Percentiles rank a stretch among this genome's conserved stretches.
Conservation (phyloP, 2,113 vertebrate species). For the Oreamnos americanus region DNA sequence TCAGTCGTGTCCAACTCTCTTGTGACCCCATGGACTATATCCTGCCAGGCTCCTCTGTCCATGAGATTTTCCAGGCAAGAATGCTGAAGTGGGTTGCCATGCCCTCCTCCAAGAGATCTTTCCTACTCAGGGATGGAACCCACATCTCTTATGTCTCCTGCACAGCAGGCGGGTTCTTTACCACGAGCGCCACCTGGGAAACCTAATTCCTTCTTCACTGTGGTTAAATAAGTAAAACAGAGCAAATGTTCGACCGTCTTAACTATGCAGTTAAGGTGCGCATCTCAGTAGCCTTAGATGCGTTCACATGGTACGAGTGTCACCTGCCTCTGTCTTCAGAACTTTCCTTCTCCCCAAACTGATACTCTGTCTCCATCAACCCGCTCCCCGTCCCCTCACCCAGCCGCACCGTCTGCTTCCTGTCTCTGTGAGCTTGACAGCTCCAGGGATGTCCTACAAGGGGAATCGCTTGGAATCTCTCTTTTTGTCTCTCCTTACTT, state of each 20-base stretch:
- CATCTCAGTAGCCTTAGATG: accelerated
- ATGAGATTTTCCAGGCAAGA: neutral
- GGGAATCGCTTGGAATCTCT: accelerated
- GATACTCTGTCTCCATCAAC: accelerated
- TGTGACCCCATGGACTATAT: neutral
- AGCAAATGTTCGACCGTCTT: accelerated
- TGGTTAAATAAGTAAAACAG: too few relatives aligned
- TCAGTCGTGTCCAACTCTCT: neutral
- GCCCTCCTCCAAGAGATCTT: neutral
- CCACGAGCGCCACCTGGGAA: neutral
- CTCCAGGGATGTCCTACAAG: accelerated
- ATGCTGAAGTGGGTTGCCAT: neutral
- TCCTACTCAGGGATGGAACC: neutral
- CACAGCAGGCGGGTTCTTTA: neutral
- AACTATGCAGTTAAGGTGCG: neutral
- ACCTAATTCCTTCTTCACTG: neutral
- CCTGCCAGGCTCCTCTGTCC: neutral
- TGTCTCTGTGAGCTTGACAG: neutral
- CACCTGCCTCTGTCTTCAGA: accelerated
- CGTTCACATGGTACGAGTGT: accelerated
- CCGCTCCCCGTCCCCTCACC: accelerated
- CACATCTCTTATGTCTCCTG: neutral
- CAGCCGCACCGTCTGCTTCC: accelerated
- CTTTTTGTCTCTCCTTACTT: accelerated
- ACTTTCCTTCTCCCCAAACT: neutral